Base-by-base conservation (phyloP, 2,888 invertebrate genomes). In the Epistrophe grossulariae region DNA sequence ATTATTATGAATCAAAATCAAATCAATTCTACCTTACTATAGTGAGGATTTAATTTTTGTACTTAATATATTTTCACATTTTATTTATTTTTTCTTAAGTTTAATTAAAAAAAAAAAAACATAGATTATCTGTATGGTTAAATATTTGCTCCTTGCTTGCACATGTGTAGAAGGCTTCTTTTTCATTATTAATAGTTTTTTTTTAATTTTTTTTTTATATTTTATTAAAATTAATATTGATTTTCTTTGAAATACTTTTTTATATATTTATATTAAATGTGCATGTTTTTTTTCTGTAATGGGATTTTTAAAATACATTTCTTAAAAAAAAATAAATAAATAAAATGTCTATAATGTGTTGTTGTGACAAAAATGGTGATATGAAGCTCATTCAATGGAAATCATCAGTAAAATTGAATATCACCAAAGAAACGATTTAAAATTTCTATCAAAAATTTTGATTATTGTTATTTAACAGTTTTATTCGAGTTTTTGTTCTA, bases 1-100 rank as follows among this genome's bases (percentile, higher is more conserved):
- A 70, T 35, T 17, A 15, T n/a, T 60, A 24, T 24, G 10, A 76
- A 57, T 66, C 35, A 64, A 84, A 76, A 79, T 81, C 48, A 35
- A 79, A 74, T 74, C 74, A 80, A 83, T 83, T 87, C 78, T 87
- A 84, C 84, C 88, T 89, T 89, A 89, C 89, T 89, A 88, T 88
- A 88, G 85, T 88, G 88, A 88, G 84, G 85, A 77, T 73, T 76
- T 79, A 74, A 43, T 73, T 64, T 76, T 35, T 76, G 13, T 66
- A 13, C 50, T 35, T 6, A 57, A 52, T 50, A 60, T 48, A 73
- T 77, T 68, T 55, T 88, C 2, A 35, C 66, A 57, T 78, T 31
- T 38, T 66, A 40, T 57, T 77, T 77, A 15, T 52, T 64, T 79
- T 68, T 55, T 50, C 11, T 74, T 76, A 5, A 43, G 19, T 60